Evolutionary conservation across 1,140 invertebrate species (phyloP), one percentile per base, ranked within the genome.

Genomic region (Heterodera schachtii): DNA sequence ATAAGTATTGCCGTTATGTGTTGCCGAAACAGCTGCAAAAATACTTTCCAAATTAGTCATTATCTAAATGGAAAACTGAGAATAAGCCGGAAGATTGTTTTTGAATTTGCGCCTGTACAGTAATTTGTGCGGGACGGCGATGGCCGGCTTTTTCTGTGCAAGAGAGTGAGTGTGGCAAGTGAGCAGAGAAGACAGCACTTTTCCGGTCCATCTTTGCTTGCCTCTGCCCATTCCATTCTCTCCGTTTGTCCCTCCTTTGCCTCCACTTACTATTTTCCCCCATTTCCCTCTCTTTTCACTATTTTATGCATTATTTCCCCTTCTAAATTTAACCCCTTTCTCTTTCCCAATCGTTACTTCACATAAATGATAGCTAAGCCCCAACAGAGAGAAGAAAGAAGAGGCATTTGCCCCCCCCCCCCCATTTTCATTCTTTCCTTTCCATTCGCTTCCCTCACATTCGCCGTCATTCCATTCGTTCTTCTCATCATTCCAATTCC

Each of bases 391-490:
- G 21, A 47, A 6, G 43, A 19, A 57, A n/a, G 41, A 49, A 52
- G 64, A 75, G 41, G 74, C 49, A 8, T 44, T 46, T 74, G 31
- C 73, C 47, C 21, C 47, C 7, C 43, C 47, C 43, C 49, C 19
- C 49, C 16, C 49, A 0, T 6, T 21, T n/a, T 3, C 49, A 46
- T 31, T 49, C 3, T 5, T 73, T 73, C n/a, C 4, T 7, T 31
- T 21, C 1, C 16, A 73, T 73, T 31, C 31, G 31, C 49, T 73
- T 73, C 49, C 6, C 47, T 73, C 47, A 4, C 47, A 16, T 74
- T 41, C 73, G 31, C 31, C 74, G 13, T 5, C 64, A n/a, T 41
- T 75, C 52, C 74, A 60, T 75, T 75, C 31, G 31, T 31, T 75
- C 43, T 31, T 44, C 43, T 49, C 64, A 6, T 19, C 41, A 52